A percentile compares a stretch with the other conserved stretches of the same genome.
Conservation (phyloP, 2,113 vertebrate genomes). For the Sinocyclocheilus maitianheensis region DNA sequence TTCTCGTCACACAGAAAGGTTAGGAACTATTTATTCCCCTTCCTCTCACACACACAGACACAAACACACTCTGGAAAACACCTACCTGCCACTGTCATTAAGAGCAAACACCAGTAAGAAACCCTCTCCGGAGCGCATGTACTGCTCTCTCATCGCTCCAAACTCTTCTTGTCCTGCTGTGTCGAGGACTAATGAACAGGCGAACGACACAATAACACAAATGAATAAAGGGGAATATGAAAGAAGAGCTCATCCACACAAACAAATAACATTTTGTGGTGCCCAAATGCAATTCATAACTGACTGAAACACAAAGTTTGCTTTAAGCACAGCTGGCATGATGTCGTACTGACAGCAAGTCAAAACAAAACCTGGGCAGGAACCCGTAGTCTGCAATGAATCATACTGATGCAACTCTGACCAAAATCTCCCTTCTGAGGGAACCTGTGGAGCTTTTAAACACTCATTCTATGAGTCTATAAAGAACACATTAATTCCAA, state of each 20-base stretch:
- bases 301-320: no score
- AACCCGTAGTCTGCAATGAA: slow-evolving; percentile 50
- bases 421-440: neutral
- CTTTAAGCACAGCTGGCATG: slow-evolving; percentile 20
- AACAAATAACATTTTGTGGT: neutral
- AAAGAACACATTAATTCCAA: slow-evolving; percentile 29
- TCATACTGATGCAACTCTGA: slow-evolving; percentile 40
- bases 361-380: slow-evolving; percentile 42
- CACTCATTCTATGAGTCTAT: neutral
- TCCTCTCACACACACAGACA: neutral
- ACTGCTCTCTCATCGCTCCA: slow-evolving; percentile 90
- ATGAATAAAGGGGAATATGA: neutral
- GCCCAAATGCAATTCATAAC: neutral
- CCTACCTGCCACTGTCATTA: slow-evolving; percentile 85
- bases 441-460: neutral
- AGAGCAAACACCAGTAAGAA: slow-evolving; percentile 88
- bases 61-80: slow-evolving; percentile 20
- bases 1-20: slow-evolving; percentile 35
- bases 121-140: slow-evolving; percentile 89
- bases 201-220: neutral
- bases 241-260: slow-evolving; percentile 35
- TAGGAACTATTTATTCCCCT: slow-evolving; percentile 27
- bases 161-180: slow-evolving; percentile 92
- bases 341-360: slow-evolving; percentile 37
- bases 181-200: slow-evolving; percentile 79